A percentile compares a stretch with the other conserved stretches of the same genome.
Evolutionary conservation across 1,140 invertebrate species (phyloP).

Genomic region (roundworm (Caenorhabditis elegans)): DNA sequence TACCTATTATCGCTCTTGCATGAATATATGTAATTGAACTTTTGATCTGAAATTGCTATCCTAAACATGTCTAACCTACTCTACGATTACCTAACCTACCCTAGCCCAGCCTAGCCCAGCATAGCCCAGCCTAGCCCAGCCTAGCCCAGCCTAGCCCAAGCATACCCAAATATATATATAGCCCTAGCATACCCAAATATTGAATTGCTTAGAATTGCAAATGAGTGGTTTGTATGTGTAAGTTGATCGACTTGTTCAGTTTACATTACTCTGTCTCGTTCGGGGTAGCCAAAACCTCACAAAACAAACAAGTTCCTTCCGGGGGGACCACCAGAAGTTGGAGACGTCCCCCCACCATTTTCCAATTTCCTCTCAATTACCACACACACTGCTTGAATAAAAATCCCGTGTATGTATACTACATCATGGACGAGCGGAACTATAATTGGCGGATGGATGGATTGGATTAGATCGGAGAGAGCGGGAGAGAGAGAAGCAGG

Average conservation of each 20-base stretch:
- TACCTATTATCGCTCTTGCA: no score
- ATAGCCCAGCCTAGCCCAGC: no score
- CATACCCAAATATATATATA: no score
- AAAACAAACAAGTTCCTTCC: background rate
- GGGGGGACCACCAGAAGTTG: background rate
- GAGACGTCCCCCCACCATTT: background rate
- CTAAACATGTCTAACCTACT: no score
- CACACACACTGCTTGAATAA: no score
- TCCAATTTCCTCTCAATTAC: slow-evolving; percentile 33
- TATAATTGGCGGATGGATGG: background rate
- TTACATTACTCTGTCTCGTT: background rate
- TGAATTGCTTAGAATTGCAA: slow-evolving; percentile 9
- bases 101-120: no score
- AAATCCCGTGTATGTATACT: background rate
- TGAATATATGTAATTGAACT: no score
- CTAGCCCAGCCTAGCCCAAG: no score
- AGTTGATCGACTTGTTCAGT: background rate
- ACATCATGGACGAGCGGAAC: no score
- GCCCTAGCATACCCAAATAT: background rate
- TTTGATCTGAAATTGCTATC: no score
- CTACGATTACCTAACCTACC: no score
- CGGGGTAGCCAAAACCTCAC: background rate
- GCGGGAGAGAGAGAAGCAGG: background rate
- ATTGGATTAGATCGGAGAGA: background rate
- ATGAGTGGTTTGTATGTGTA: background rate